Percentiles rank a stretch among this genome's conserved stretches.
These are phyloP conservation scores for Ferdinandea cuprea DNA, from an alignment of 2,888 invertebrate species.

Conservation along the genomic window DNA sequence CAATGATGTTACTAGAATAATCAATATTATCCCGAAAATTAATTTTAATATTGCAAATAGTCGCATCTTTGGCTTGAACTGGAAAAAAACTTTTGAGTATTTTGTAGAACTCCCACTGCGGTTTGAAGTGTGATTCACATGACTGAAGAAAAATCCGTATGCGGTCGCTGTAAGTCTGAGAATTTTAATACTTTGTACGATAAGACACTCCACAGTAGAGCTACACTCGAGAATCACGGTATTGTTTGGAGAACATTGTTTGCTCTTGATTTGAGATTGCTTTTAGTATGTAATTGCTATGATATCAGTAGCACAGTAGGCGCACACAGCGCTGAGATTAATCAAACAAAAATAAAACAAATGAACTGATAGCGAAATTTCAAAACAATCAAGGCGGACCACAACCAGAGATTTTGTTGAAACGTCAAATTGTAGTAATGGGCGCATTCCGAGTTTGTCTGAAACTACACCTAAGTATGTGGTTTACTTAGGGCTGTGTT, in stretches of 20 bases:
- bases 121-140: constrained; percentile 34
- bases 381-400: not conserved
- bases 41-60: constrained; percentile 55
- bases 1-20: constrained; percentile 31
- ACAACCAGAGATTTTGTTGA: too few species aligned
- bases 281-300: not conserved
- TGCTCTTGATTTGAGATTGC: not conserved
- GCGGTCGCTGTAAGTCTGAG: not conserved
- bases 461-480: too few species aligned
- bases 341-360: not conserved
- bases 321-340: not conserved
- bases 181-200: not conserved
- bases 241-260: constrained; percentile 11
- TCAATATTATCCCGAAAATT: constrained; percentile 37
- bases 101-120: constrained; percentile 6
- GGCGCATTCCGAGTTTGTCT: too few species aligned
- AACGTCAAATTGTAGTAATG: too few species aligned
- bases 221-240: constrained; percentile 1
- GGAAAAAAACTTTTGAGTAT: not conserved
- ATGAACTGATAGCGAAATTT: not conserved
- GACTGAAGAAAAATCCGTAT: constrained; percentile 3
- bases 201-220: not conserved
- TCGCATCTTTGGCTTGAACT: constrained; percentile 64
- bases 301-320: constrained; percentile 18
- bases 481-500: too few species aligned